Percentiles rank a stretch among this genome's conserved stretches.
Conservation (phyloP, 2,113 vertebrate species). For the Bagarius yarrelli region DNA sequence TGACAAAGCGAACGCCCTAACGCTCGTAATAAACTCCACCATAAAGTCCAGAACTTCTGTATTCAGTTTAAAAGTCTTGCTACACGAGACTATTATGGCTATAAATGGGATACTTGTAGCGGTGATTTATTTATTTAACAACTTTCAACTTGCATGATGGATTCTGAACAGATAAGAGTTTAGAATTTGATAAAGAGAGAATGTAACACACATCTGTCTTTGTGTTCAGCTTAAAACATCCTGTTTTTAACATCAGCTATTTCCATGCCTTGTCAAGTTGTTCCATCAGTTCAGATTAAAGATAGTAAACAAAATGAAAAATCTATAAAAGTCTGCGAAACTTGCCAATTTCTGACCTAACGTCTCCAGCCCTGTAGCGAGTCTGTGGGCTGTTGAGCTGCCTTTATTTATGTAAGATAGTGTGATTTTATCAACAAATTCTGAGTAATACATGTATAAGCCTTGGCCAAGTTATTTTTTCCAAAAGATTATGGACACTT, state of each 20-base stretch:
- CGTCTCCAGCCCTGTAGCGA: background rate
- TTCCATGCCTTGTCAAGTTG: background rate
- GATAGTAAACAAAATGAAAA: background rate
- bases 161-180: background rate
- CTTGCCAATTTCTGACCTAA: background rate
- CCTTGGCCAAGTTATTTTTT: background rate
- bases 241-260: background rate
- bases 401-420: background rate
- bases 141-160: background rate
- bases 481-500: background rate
- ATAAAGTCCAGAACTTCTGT: too few relatives aligned
- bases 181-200: background rate
- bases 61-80: too few relatives aligned
- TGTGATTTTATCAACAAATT: background rate
- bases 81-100: too few relatives aligned
- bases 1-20: too few relatives aligned
- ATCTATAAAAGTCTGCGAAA: background rate
- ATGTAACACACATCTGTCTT: background rate
- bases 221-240: background rate
- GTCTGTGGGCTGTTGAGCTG: background rate
- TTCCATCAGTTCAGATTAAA: background rate
- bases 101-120: too few relatives aligned
- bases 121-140: background rate
- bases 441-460: background rate
- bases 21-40: too few relatives aligned